A percentile compares a stretch with the other conserved stretches of the same genome.
phyloP scores from a whole-genome alignment of 2,888 invertebrate genomes.

The Ligdia adustata region DNA sequence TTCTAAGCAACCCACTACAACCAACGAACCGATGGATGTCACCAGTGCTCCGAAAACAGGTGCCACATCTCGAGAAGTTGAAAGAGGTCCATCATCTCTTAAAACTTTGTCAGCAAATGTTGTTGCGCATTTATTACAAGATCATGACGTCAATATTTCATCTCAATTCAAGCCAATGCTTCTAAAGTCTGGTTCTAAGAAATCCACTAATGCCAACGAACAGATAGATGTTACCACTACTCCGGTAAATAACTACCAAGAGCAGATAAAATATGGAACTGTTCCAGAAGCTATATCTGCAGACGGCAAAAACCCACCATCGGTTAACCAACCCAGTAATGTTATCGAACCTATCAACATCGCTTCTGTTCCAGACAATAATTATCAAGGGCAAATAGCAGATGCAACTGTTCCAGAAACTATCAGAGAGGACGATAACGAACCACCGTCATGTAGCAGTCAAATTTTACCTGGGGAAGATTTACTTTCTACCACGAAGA shows the following conservation, averaged over 20 bases:
- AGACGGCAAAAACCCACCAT: background rate
- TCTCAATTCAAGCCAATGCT: constrained; percentile 2
- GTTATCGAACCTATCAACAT: constrained; percentile 1
- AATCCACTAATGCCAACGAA: constrained; percentile 3
- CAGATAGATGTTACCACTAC: constrained; percentile 3
- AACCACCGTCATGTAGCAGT: constrained; percentile 7
- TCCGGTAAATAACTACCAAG: constrained; percentile 2
- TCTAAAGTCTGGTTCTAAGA: constrained; percentile 7
- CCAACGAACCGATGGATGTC: constrained; percentile 2
- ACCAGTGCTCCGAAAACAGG: constrained; percentile 7
- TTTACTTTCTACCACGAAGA: constrained; percentile 2
- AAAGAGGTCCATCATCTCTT: constrained; percentile 9
- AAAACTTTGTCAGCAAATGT: constrained; percentile 13
- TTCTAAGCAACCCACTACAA: constrained; percentile 1
- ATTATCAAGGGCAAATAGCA: constrained; percentile 1
- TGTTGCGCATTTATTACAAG: constrained; percentile 18
- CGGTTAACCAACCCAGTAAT: constrained; percentile 1
- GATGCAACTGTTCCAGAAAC: background rate
- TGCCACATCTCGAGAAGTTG: constrained; percentile 1
- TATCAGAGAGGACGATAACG: background rate
- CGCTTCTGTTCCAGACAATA: background rate
- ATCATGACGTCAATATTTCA: too few relatives aligned
- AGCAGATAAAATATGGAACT: background rate
- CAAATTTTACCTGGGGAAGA: constrained; percentile 9
- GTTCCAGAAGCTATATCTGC: constrained; percentile 1